phyloP scores from a whole-genome alignment of 2,113 vertebrate species.

The Polypterus bichir region DNA sequence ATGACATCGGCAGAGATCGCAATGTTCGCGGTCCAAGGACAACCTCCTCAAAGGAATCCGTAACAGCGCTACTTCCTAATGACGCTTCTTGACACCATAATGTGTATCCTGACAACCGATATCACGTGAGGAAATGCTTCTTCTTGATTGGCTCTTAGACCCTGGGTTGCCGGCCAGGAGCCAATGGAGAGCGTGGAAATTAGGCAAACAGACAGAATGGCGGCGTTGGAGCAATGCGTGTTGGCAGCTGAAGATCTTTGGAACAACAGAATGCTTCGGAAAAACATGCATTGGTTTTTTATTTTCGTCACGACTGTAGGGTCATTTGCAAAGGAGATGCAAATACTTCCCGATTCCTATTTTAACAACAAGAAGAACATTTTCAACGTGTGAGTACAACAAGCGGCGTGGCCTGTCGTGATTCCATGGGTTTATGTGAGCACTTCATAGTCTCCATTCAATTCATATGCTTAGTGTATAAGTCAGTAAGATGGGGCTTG shows the following conservation, averaged over 20 bases:
- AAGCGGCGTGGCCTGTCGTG: neutral
- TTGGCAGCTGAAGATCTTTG: conserved; percentile 30
- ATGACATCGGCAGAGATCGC: too few relatives aligned
- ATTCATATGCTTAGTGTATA: neutral
- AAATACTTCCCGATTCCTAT: conserved; percentile 60
- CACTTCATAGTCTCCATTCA: neutral
- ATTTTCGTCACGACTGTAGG: conserved; percentile 44
- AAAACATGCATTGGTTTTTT: conserved; percentile 46
- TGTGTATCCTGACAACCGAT: too few relatives aligned
- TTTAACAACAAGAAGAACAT: conserved; percentile 70
- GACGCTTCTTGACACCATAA: too few relatives aligned
- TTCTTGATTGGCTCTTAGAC: too few relatives aligned
- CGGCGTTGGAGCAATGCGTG: conserved; percentile 34
- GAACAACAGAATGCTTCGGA: conserved; percentile 25
- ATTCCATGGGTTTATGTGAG: neutral
- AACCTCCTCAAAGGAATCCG: too few relatives aligned
- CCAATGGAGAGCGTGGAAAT: too few relatives aligned
- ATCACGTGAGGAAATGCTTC: too few relatives aligned
- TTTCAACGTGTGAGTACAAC: conserved; percentile 70
- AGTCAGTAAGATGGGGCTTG: neutral
- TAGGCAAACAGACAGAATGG: conserved; percentile 32
- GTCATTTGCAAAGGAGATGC: conserved; percentile 56
- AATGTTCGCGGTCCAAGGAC: too few relatives aligned
- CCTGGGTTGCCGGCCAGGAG: too few relatives aligned
- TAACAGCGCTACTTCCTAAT: too few relatives aligned